Evolutionary conservation across 2,113 vertebrate genomes (phyloP), one percentile per base, ranked within the genome.

Genomic region (Lota lota): DNA sequence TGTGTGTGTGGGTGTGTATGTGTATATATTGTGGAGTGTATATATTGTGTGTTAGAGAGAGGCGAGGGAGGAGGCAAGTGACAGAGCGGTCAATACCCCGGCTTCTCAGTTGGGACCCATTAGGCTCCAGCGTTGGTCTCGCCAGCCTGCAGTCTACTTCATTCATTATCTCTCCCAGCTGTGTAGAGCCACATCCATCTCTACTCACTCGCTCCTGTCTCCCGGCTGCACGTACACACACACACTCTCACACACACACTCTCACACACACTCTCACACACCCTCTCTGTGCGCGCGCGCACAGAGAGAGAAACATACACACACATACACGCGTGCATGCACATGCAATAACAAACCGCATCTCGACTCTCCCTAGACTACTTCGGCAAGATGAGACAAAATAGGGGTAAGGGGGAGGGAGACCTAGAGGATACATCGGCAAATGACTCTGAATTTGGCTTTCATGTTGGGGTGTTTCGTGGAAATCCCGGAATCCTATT

Each of bases 141-240:
- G 74, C 24, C 84, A 85, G 87, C 86, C 76, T 87, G 77, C 86
- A 79, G 82, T 86, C 86, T 73, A 87, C 76, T 89, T 91, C 88
- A 91, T 90, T 92, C 85, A 90, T 91, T 91, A 88, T 85, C 82
- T 81, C 87, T 89, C 78, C 63, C 75, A 75, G 87, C 74, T 89
- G 79, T 0, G 58, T 56, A 79, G 61, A 28, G 75, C 91, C 72
- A 66, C 79, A 88, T 90, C 82, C 73, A 88, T 85, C 87, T 84
- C 67, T 79, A 72, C 79, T 80, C 78, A 78, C 83, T 85, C 71
- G 15, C 65, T 28, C 64, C 74, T 71, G 78, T 90, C 80, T 84
- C 73, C 61, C 66, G 63, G 12, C 19, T 75, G 15, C 0, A 59
- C 22, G 56, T 54, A 51, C 3, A 63, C 2, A 33, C 40, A 47